A percentile compares a stretch with the other conserved stretches of the same genome.
phyloP scores from a whole-genome alignment of 2,888 invertebrate genomes.

The Leptinotarsa haldemani region DNA sequence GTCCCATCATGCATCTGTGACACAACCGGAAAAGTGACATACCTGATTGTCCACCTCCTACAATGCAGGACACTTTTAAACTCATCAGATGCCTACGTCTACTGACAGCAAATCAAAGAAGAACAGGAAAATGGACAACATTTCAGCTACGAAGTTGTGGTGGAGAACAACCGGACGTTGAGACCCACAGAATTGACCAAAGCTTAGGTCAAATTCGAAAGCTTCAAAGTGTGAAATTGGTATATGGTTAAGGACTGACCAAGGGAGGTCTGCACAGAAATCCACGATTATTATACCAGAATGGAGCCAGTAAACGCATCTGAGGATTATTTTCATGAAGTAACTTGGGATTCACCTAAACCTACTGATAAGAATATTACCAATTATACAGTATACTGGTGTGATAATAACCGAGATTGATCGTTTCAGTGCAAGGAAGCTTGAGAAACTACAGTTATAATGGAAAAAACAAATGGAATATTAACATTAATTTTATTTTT shows the following conservation, averaged over 20 bases:
- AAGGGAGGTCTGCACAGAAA: constrained; percentile 70
- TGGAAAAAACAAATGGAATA: constrained; percentile 25
- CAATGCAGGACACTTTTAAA: constrained; percentile 81
- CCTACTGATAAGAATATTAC: constrained; percentile 59
- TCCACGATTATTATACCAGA: constrained; percentile 73
- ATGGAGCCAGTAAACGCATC: constrained; percentile 46
- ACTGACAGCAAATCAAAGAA: constrained; percentile 81
- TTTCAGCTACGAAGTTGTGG: constrained; percentile 76
- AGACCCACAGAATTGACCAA: constrained; percentile 69
- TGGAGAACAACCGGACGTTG: constrained; percentile 58
- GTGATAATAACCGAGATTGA: constrained; percentile 58
- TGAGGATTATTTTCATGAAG: constrained; percentile 74
- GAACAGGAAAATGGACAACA: constrained; percentile 79
- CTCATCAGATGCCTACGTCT: constrained; percentile 73
- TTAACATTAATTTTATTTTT: constrained; percentile 33
- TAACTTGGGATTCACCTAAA: constrained; percentile 79
- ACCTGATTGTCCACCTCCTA: constrained; percentile 77
- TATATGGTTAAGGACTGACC: constrained; percentile 73
- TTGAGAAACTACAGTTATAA: constrained; percentile 28
- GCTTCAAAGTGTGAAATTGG: constrained; percentile 66
- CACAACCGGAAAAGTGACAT: constrained; percentile 70
- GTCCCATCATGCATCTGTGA: constrained; percentile 75
- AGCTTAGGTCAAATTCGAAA: constrained; percentile 72
- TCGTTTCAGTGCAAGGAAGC: constrained; percentile 59
- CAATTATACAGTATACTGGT: constrained; percentile 87